Conservation (phyloP, 2,797 vertebrate genomes). For the Harpagifer antarcticus region DNA sequence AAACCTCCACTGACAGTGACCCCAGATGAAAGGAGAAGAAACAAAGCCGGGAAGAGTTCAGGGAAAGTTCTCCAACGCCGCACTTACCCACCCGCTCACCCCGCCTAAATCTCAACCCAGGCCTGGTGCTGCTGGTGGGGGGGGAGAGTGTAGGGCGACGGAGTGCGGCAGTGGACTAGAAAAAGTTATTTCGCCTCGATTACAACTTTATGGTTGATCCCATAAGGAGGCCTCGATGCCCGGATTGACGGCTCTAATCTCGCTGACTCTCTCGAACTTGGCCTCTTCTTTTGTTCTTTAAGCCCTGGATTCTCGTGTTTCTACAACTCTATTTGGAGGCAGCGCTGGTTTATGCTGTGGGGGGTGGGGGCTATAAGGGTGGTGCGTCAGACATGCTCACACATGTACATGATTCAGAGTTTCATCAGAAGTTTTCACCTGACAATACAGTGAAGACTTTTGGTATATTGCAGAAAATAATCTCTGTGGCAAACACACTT, state of each 20-base stretch:
- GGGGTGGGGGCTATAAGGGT: conserved; percentile 7
- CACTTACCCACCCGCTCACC: conserved; percentile 65
- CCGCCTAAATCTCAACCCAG: conserved; percentile 58
- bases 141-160: conserved; percentile 32
- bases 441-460: not conserved
- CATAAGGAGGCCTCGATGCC: conserved; percentile 66
- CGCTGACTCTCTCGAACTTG: conserved; percentile 63
- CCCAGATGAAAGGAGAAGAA: conserved; percentile 82
- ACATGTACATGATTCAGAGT: conserved; percentile 1
- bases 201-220: conserved; percentile 79
- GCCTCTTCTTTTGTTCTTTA: conserved; percentile 83
- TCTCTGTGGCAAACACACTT: too few species aligned
- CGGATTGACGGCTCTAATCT: conserved; percentile 84
- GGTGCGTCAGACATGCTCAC: conserved; percentile 1
- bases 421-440: not conserved
- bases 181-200: conserved; percentile 75
- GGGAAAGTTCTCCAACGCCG: conserved; percentile 77
- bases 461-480: too few species aligned
- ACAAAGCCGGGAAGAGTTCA: conserved; percentile 81
- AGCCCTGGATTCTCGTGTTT: conserved; percentile 75
- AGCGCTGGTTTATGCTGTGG: conserved; percentile 36
- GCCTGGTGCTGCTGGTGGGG: conserved; percentile 45
- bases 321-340: conserved; percentile 82
- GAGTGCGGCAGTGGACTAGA: conserved; percentile 49
- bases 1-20: conserved; percentile 83